A percentile compares a stretch with the other conserved stretches of the same genome.
phyloP scores from a whole-genome alignment of 2,888 invertebrate species.

The Leucania comma region DNA sequence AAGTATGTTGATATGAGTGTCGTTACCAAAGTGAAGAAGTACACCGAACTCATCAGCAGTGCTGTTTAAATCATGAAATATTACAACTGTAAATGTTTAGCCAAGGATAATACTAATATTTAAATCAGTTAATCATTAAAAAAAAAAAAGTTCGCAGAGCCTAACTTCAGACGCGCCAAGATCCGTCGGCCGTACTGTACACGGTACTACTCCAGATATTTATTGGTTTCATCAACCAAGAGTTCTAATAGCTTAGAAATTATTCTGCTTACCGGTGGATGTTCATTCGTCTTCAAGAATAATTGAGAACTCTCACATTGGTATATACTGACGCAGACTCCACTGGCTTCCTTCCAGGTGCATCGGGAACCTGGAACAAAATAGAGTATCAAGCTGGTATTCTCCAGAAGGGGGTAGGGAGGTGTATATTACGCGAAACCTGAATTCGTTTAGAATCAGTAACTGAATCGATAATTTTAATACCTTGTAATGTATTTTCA shows the following conservation, averaged over 20 bases:
- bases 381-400: not conserved
- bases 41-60: constrained; percentile 95
- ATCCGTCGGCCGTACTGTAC: too few species aligned
- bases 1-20: constrained; percentile 99
- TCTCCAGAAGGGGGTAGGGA: too few species aligned
- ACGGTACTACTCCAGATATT: too few species aligned
- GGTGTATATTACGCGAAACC: too few species aligned
- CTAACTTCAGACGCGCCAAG: too few species aligned
- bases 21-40: constrained; percentile 97
- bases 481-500: too few species aligned
- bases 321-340: constrained; percentile 21
- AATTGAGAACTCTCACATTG: constrained; percentile 26
- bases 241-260: not conserved
- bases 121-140: constrained; percentile 70
- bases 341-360: constrained; percentile 22
- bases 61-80: constrained; percentile 91
- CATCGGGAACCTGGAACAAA: constrained; percentile 21
- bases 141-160: too few species aligned
- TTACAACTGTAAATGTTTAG: constrained; percentile 66
- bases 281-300: constrained; percentile 15
- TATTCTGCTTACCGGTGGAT: constrained; percentile 23
- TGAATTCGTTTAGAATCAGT: too few species aligned
- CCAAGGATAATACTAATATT: constrained; percentile 68
- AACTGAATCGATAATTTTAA: too few species aligned
- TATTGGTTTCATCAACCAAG: too few species aligned